A percentile compares a stretch with the other conserved stretches of the same genome.
Conservation (phyloP, 1,140 invertebrate genomes). For the Philopotamus ludificatus region DNA sequence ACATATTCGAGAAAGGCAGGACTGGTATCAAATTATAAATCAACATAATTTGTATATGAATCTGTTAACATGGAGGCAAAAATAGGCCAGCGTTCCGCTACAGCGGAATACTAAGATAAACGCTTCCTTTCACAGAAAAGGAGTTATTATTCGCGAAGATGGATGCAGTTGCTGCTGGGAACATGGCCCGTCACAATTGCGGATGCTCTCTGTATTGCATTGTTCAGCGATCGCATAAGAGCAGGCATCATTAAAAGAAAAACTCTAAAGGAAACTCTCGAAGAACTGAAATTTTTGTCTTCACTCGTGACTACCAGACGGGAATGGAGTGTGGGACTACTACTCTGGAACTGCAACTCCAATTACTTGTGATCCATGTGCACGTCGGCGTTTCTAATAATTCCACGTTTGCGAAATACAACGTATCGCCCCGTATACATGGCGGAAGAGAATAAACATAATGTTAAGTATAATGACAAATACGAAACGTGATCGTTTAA, state of each 20-base stretch:
- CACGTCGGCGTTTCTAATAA: neutral
- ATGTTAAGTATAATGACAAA: too few relatives aligned
- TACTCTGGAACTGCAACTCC: neutral
- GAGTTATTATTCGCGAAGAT: conserved; percentile 5
- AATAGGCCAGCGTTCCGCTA: neutral
- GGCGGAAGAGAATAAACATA: too few relatives aligned
- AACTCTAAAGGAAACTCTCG: neutral
- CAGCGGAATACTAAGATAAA: neutral
- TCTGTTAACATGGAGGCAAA: neutral
- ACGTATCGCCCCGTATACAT: too few relatives aligned
- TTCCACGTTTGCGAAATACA: neutral
- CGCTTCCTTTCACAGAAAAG: neutral
- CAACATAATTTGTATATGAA: neutral
- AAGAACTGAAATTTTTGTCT: neutral
- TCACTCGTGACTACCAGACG: neutral
- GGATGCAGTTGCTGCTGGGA: neutral
- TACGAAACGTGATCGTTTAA: neutral
- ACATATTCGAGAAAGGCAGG: neutral
- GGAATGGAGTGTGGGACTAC: conserved; percentile 1
- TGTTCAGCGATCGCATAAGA: neutral
- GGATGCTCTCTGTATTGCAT: conserved; percentile 1
- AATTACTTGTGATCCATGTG: neutral
- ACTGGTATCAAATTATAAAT: neutral
- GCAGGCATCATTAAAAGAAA: conserved; percentile 3
- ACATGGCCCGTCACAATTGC: neutral